Evolutionary conservation across 2,888 invertebrate genomes (phyloP), one percentile per base, ranked within the genome.

Genomic region (Conistra vaccinii): DNA sequence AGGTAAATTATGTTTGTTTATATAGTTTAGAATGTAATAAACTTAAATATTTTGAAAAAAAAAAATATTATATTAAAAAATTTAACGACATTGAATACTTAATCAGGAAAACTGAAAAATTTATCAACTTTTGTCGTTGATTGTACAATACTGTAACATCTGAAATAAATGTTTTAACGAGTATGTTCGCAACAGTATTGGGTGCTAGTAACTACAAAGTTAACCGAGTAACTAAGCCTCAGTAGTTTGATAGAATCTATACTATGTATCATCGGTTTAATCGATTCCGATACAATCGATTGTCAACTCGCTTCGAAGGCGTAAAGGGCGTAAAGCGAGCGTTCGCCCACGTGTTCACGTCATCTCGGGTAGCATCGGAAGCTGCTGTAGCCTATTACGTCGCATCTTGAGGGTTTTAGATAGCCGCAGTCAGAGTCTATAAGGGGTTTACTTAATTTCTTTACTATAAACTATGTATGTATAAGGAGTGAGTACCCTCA

Each of bases 231-330:
- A 9, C 48, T 17, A 35, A 55, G 17, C 32, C n/a, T 29, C 35
- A 29, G 35, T 35, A 26, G 45, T 39, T 51, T 32, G 83, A 83
- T 71, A 71, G 39, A 62, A 83, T 71, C 84, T 14, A 7, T 29
- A 48, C 62, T 32, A 72, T 67, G 79, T 83, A 35, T 83, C 71
- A 83, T 71, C 71, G 58, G 23, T 83, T 57, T 57, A 79, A 71
- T 80, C 79, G 62, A 79, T 67, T 53, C 55, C 67, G 79, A 83
- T 83, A 83, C 29, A 70, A 70, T 80, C 83, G 66, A 83, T 83
- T 80, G 80, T 80, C 80, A 78, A 78, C 51, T 70, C 79, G 66
- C 26, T 53, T 62, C 23, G 57, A 66, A 78, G 61, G 66, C 78
- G 66, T 32, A 55, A 60, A 81, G 81, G 77, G 75, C 66, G 77